phyloP scores from a whole-genome alignment of 1,140 invertebrate species.

The Pogonomyrmex barbatus region DNA sequence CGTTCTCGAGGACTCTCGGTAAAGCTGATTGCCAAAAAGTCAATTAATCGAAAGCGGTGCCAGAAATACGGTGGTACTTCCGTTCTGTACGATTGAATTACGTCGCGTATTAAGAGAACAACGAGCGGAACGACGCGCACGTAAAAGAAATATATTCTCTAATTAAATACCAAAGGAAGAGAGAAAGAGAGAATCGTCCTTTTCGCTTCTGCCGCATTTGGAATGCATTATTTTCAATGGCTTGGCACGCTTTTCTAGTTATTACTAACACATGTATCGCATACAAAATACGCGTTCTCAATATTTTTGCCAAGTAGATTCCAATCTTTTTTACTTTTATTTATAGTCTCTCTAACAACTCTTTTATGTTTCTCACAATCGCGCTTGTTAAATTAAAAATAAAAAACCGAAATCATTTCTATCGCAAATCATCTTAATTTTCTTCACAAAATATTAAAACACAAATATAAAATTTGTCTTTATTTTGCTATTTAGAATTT shows the following conservation, averaged over 20 bases:
- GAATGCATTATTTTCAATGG: slow-evolving; percentile 19
- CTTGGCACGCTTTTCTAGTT: slow-evolving; percentile 16
- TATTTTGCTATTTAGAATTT: neutral
- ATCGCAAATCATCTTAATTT: neutral
- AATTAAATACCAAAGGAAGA: neutral
- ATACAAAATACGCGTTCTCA: slow-evolving; percentile 16
- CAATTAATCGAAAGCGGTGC: slow-evolving; percentile 51
- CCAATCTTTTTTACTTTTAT: slow-evolving; percentile 12
- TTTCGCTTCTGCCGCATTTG: neutral
- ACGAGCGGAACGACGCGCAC: neutral
- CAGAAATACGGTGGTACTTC: slow-evolving; percentile 30
- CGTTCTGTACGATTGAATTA: slow-evolving; percentile 39
- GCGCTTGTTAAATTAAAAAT: slow-evolving; percentile 4
- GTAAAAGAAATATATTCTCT: slow-evolving; percentile 32
- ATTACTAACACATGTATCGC: neutral
- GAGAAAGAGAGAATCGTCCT: neutral
- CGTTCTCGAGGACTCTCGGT: neutral
- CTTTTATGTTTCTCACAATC: neutral
- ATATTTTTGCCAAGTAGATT: slow-evolving; percentile 30
- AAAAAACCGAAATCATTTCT: neutral
- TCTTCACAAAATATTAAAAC: neutral
- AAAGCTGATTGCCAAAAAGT: slow-evolving; percentile 54
- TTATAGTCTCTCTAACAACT: neutral
- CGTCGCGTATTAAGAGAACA: slow-evolving; percentile 21
- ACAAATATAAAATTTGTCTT: neutral